Evolutionary conservation across 2,888 invertebrate genomes (phyloP).

Genomic region (Thymelicus acteon): DNA sequence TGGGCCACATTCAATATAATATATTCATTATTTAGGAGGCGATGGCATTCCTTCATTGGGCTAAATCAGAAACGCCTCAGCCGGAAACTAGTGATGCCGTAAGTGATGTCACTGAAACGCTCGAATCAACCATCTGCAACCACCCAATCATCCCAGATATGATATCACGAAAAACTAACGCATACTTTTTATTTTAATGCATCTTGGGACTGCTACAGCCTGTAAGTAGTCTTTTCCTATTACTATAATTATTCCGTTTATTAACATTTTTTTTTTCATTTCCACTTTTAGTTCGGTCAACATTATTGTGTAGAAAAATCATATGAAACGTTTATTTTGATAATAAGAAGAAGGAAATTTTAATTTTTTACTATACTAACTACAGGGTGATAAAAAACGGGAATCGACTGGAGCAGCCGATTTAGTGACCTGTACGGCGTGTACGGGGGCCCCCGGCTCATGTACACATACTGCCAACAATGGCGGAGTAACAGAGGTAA

Average conservation of each 20-base stretch:
- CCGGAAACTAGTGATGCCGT: slow-evolving; percentile 78
- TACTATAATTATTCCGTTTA: slow-evolving; percentile 24
- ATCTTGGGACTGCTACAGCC: slow-evolving; percentile 80
- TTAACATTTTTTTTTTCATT: not conserved
- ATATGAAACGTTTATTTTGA: not conserved
- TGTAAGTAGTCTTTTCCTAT: slow-evolving; percentile 70
- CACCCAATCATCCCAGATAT: slow-evolving; percentile 57
- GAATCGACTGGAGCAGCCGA: slow-evolving; percentile 92
- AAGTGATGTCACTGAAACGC: slow-evolving; percentile 74
- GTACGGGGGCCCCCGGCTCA: slow-evolving; percentile 89
- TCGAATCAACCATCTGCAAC: slow-evolving; percentile 62
- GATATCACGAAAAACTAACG: slow-evolving; percentile 79
- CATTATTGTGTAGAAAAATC: no score
- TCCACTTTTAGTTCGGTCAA: not conserved
- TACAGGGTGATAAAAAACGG: slow-evolving; percentile 93
- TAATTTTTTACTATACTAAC: slow-evolving; percentile 25
- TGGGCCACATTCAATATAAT: slow-evolving; percentile 64
- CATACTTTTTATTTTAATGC: slow-evolving; percentile 79
- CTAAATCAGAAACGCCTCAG: slow-evolving; percentile 72
- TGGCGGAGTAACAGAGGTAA: slow-evolving; percentile 94
- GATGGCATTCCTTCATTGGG: slow-evolving; percentile 77
- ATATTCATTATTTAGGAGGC: slow-evolving; percentile 78
- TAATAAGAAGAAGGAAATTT: not conserved
- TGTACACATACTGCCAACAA: slow-evolving; percentile 95
- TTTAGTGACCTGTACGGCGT: slow-evolving; percentile 93